Conservation (phyloP, 2,888 invertebrate species). For the Halictus ligatus region DNA sequence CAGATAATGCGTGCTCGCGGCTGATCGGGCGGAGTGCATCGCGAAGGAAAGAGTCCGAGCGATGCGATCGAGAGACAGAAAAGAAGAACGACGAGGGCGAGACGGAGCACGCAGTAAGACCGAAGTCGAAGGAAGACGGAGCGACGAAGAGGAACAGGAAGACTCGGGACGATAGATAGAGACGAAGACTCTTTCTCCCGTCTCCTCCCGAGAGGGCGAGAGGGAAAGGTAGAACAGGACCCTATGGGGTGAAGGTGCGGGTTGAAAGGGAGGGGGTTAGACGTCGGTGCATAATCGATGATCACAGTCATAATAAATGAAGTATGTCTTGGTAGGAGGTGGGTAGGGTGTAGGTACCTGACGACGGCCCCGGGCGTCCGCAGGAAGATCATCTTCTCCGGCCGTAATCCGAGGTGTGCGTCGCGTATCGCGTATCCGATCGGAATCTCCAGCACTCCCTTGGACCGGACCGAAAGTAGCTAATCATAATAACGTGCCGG, state of each 20-base stretch:
- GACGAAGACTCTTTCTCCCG: not conserved
- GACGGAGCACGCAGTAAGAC: not conserved
- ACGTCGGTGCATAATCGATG: constrained; percentile 83
- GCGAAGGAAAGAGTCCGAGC: not conserved
- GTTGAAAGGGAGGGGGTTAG: constrained; percentile 60
- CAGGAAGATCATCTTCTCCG: constrained; percentile 80
- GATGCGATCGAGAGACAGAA: not conserved
- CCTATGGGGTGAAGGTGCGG: constrained; percentile 32
- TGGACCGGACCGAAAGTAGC: constrained; percentile 81
- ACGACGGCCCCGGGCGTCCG: constrained; percentile 81
- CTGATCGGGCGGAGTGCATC: constrained; percentile 12
- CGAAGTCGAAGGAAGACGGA: not conserved
- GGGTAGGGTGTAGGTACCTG: constrained; percentile 79
- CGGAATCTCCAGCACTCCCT: constrained; percentile 81
- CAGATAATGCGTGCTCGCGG: constrained; percentile 59
- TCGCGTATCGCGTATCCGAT: constrained; percentile 84
- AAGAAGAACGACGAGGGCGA: not conserved
- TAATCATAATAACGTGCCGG: constrained; percentile 82
- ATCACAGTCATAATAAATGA: constrained; percentile 84
- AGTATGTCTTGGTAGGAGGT: constrained; percentile 81
- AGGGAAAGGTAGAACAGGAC: constrained; percentile 45
- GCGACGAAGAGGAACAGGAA: constrained; percentile 12
- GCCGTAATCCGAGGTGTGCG: constrained; percentile 83
- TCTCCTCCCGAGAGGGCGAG: constrained; percentile 5
- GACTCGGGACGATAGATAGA: not conserved